Conservation (phyloP, 2,797 vertebrate species). For the Tolypeutes matacus region DNA sequence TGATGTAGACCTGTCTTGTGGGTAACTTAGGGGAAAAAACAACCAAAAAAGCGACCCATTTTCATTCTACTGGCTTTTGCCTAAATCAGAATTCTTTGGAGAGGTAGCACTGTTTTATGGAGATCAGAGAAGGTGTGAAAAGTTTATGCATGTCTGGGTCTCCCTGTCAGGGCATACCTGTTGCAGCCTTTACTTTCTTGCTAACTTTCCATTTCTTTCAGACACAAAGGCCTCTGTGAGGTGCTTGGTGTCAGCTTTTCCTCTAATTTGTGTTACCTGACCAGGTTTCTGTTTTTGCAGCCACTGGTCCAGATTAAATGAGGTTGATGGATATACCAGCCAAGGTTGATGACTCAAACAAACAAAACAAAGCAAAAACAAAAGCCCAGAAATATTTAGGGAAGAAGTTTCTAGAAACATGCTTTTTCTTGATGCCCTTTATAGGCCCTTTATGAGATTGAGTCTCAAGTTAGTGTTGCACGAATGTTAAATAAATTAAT, state of each 20-base stretch:
- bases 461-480: neutral
- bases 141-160: rapidly evolving
- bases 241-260: neutral
- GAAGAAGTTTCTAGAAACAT: neutral
- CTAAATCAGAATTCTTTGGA: neutral
- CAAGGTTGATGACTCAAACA: neutral
- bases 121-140: neutral
- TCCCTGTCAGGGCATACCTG: too few species aligned
- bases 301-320: neutral
- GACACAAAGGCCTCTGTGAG: neutral
- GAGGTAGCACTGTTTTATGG: neutral
- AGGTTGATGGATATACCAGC: neutral
- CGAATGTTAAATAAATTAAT: neutral
- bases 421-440: neutral
- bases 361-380: neutral
- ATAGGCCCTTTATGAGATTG: neutral
- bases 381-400: neutral
- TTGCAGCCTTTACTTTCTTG: neutral
- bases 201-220: neutral
- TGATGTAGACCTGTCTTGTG: neutral
- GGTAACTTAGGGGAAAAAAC: neutral
- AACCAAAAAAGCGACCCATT: neutral
- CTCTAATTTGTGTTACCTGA: neutral
- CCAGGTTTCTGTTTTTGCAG: neutral
- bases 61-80: neutral